Evolutionary conservation across 2,113 vertebrate species (phyloP).

Genomic region (Datnioides undecimradiatus): DNA sequence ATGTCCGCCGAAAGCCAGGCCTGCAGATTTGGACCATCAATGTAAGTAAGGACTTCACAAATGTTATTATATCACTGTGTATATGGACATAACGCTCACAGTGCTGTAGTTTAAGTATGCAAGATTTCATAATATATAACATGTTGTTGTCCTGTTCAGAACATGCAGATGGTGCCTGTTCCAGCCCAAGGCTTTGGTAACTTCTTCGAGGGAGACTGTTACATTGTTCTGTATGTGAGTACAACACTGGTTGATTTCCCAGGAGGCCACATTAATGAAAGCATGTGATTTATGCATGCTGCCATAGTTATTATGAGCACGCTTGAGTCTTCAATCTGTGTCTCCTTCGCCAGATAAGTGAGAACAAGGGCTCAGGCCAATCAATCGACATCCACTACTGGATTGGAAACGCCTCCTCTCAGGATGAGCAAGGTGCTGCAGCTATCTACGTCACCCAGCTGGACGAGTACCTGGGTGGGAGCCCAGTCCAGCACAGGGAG

Average conservation of each 20-base stretch:
- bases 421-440: slow-evolving; percentile 89
- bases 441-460: slow-evolving; percentile 88
- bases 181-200: slow-evolving; percentile 87
- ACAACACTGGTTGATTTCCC: slow-evolving; percentile 17
- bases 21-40: slow-evolving; percentile 95
- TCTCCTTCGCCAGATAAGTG: slow-evolving; percentile 71
- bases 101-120: neutral
- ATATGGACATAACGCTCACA: too few relatives aligned
- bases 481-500: slow-evolving; percentile 89
- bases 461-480: slow-evolving; percentile 85
- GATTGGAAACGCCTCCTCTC: slow-evolving; percentile 88
- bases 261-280: neutral
- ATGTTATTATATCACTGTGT: too few relatives aligned
- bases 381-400: slow-evolving; percentile 89
- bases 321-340: neutral
- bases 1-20: slow-evolving; percentile 83
- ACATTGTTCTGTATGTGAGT: slow-evolving; percentile 90
- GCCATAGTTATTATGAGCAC: neutral
- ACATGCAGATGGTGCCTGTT: slow-evolving; percentile 90
- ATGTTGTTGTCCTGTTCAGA: slow-evolving; percentile 77
- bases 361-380: slow-evolving; percentile 67
- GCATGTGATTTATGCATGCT: neutral
- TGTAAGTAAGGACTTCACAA: slow-evolving; percentile 81
- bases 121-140: neutral
- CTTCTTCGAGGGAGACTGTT: slow-evolving; percentile 94